Base-by-base conservation (phyloP, 1,140 invertebrate genomes). In the Drosophila biarmipes region DNA sequence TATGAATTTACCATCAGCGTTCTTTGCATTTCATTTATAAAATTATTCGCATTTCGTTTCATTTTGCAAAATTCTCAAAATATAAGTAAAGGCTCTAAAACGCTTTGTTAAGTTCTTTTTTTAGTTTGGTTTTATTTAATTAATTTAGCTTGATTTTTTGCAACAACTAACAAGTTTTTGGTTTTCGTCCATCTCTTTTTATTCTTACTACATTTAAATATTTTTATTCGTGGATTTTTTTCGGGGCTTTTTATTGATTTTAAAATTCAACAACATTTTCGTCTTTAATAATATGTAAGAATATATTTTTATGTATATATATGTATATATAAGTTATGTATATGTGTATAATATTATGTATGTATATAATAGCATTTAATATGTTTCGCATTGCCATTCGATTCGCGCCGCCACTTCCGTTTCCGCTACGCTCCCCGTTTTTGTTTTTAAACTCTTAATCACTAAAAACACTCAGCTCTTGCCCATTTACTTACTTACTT, bases 51-150 rank as follows among this genome's bases (percentile, higher is more conserved):
- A 80, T 84, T 73, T 79, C 66, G 66, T 80, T 78, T 87, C 78
- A 45, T 59, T 78, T 79, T 68, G 84, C 84, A 87, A 87, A 87
- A 82, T 73, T 89, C 84, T 84, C 84, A 82, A 89, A 89, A 89
- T 90, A 82, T 82, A 89, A 89, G 68, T 90, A 90, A 90, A 90
- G 85, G 85, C 85, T 90, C 80, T 90, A 89, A 90, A 89, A 84
- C 79, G 77, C 81, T 67, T 73, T 80, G 53, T 80, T 76, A 51
- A 49, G 69, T 73, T 81, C 51, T 73, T 42, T 66, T 61, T 61
- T 73, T 48, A 55, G 48, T 68, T 53, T 61, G 38, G 74, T 74
- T 86, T 74, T 74, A 62, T 71, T 57, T 54, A 69, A 69, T 66
- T 53, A 53, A 54, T 78, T 66, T 78, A 78, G 71, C 71, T 77